Conservation (phyloP, 2,888 invertebrate species). For the Carabus problematicus region DNA sequence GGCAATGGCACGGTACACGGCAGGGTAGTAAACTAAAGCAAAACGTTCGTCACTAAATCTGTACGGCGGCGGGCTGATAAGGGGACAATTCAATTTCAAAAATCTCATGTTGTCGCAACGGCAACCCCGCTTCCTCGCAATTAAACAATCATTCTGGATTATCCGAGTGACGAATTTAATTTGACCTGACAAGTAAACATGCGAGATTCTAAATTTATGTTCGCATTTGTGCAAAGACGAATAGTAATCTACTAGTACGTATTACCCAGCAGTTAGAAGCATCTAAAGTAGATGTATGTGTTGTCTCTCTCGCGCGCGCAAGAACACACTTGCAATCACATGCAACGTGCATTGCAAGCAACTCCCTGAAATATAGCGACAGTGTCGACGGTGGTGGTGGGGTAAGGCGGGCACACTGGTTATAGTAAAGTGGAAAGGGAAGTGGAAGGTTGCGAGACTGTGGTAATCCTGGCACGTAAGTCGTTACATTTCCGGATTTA, state of each 20-base stretch:
- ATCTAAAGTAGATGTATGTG: neutral
- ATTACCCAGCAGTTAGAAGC: neutral
- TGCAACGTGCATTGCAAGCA: neutral
- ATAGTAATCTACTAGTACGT: constrained; percentile 16
- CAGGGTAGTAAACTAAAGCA: too few relatives aligned
- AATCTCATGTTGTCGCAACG: constrained; percentile 38
- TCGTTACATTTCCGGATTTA: constrained; percentile 21
- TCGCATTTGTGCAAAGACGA: constrained; percentile 17
- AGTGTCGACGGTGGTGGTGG: neutral
- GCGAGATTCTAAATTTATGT: constrained; percentile 33
- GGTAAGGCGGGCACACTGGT: neutral
- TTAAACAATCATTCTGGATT: constrained; percentile 52
- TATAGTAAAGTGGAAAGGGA: neutral
- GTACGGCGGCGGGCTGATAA: constrained; percentile 16
- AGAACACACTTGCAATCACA: neutral
- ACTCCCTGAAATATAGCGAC: constrained; percentile 6
- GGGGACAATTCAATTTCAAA: constrained; percentile 44
- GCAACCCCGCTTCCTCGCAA: constrained; percentile 48
- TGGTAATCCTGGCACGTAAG: constrained; percentile 29
- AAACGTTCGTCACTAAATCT: constrained; percentile 19
- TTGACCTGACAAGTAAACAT: constrained; percentile 50
- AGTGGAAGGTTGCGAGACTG: neutral
- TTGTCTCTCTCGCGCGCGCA: too few relatives aligned
- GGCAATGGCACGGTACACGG: too few relatives aligned
- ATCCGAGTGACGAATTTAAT: constrained; percentile 54